Conservation (phyloP, 2,888 invertebrate genomes). For the Orthonychiurus folsomi region DNA sequence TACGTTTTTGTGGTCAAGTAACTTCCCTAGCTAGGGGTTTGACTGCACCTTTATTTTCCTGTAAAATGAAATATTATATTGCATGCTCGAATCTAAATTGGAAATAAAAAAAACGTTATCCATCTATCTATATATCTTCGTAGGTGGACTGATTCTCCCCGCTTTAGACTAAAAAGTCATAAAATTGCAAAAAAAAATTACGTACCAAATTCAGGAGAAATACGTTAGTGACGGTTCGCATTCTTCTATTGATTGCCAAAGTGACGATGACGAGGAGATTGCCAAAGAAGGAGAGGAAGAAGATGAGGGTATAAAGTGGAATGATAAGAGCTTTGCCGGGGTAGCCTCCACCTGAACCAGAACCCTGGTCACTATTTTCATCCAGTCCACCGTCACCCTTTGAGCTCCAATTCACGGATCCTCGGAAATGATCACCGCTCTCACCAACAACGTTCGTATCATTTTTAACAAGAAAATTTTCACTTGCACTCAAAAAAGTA, state of each 20-base stretch:
- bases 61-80: not conserved
- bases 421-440: too few species aligned
- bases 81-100: not conserved
- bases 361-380: too few species aligned
- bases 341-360: too few species aligned
- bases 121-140: not conserved
- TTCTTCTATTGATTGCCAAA: conserved; percentile 61
- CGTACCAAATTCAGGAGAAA: conserved; percentile 57
- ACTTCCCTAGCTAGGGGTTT: too few species aligned
- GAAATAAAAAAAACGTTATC: not conserved
- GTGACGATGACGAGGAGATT: conserved; percentile 72
- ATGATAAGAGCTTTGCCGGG: conserved; percentile 44
- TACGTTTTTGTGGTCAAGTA: too few species aligned
- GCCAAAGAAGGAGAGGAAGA: conserved; percentile 66
- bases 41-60: too few species aligned
- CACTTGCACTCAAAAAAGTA: too few species aligned
- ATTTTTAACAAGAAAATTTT: too few species aligned
- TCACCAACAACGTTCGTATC: too few species aligned
- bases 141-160: not conserved
- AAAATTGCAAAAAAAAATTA: conserved; percentile 2
- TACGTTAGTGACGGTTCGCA: conserved; percentile 70
- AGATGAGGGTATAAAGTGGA: conserved; percentile 66
- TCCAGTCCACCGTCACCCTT: too few species aligned
- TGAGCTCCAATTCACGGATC: too few species aligned
- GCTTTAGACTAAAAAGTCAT: not conserved